Evolutionary conservation across 2,888 invertebrate genomes (phyloP), one percentile per base, ranked within the genome.

Genomic region (Frankliniella fusca): DNA sequence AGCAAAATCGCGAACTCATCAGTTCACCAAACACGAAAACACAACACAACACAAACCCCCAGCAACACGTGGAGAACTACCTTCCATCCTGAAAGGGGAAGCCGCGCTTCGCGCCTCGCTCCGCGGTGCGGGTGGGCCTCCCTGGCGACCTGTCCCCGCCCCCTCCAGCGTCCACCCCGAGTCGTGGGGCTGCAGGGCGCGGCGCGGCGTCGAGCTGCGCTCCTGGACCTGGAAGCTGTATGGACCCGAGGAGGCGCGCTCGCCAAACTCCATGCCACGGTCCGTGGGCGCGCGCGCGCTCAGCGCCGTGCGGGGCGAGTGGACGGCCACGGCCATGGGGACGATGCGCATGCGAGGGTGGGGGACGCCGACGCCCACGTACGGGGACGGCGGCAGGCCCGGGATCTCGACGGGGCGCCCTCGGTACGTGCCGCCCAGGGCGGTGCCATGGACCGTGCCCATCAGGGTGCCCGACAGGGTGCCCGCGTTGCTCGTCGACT

Each of bases 141-240:
- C 54, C 54, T 54, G 54, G 20, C 15, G 54, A 15, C 54, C 54
- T 15, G 15, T 0, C 38, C 38, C 38, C 5, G 38, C 54, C 5
- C 54, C 54, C 54, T 54, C 54, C 12, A 54, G 54, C 18, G 70
- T 76, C 70, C 70, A 76, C 11, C 70, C 70, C 10, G 70, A 76
- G 70, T 76, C 70, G 70, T 76, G 70, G 23, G 70, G 70, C 70
- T 76, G 70, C 70, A 76, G 70, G 23, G 70, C 70, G 70, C 70
- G 70, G 70, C 70, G 70, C 27, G 70, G 70, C 9, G 70, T 76
- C 8, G 70, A 76, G 70, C 70, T 76, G 23, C 70, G 27, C 70
- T 70, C 70, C 70, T 70, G 70, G 23, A 70, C 61, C 61, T 76
- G 70, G 70, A 76, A 61, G 61, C 61, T 61, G 15, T 54, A 54